Evolutionary conservation across 2,113 vertebrate genomes (phyloP).

Genomic region (Sylvietta virens): DNA sequence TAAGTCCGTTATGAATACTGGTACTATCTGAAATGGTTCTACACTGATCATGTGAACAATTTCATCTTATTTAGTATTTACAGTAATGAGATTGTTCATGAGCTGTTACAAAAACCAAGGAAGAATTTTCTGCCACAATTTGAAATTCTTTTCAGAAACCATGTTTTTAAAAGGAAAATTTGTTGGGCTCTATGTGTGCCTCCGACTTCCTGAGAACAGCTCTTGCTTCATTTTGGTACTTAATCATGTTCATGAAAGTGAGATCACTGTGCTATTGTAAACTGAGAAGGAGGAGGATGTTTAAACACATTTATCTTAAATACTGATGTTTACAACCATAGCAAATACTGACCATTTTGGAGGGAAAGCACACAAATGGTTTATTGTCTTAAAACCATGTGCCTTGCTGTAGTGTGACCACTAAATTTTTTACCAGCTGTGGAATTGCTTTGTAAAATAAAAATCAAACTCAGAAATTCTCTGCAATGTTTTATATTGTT

Average conservation of each 20-base stretch:
- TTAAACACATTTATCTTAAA: not conserved
- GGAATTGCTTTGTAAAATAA: constrained; percentile 15
- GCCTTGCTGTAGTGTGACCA: not conserved
- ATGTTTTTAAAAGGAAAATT: not conserved
- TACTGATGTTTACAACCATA: not conserved
- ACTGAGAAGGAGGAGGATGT: not conserved
- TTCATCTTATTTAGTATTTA: not conserved
- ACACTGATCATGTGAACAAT: not conserved
- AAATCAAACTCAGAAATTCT: not conserved
- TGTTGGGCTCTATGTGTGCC: not conserved
- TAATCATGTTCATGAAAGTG: not conserved
- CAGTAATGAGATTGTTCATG: not conserved
- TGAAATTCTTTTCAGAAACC: not conserved
- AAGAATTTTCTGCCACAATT: not conserved
- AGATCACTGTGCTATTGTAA: not conserved
- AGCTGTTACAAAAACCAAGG: not conserved
- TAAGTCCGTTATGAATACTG: not conserved
- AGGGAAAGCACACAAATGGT: not conserved
- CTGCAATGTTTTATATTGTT: not conserved
- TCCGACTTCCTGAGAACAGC: not conserved
- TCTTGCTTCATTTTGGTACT: not conserved
- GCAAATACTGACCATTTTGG: not conserved
- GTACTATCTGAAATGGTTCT: not conserved
- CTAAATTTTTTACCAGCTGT: not conserved
- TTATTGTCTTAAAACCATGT: not conserved